Conservation (phyloP, 2,888 invertebrate species). For the Hyposoter dolosus region DNA sequence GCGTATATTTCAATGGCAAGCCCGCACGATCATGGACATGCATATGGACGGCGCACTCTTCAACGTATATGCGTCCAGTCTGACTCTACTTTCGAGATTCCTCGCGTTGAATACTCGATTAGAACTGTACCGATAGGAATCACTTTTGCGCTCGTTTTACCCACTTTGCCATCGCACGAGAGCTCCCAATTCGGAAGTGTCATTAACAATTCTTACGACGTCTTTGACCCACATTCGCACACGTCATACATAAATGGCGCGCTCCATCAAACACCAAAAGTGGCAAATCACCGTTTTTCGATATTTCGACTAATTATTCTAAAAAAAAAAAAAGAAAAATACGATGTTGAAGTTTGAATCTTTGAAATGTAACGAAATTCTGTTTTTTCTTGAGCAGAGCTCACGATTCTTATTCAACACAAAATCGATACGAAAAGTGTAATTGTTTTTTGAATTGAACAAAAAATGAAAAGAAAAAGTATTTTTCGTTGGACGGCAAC, state of each 20-base stretch:
- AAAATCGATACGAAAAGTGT: too few relatives aligned
- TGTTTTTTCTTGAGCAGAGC: too few relatives aligned
- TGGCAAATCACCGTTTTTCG: background rate
- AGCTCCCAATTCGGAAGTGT: slow-evolving; percentile 19
- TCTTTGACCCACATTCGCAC: slow-evolving; percentile 29
- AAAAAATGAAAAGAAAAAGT: too few relatives aligned
- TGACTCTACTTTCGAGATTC: slow-evolving; percentile 62
- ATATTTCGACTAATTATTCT: background rate
- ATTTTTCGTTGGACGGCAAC: too few relatives aligned
- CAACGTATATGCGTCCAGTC: slow-evolving; percentile 17
- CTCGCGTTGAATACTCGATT: slow-evolving; percentile 70
- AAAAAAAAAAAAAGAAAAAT: too few relatives aligned
- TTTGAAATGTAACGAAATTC: too few relatives aligned
- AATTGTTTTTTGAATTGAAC: too few relatives aligned
- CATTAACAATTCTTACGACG: slow-evolving; percentile 41
- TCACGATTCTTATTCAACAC: too few relatives aligned
- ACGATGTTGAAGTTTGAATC: too few relatives aligned
- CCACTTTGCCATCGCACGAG: slow-evolving; percentile 33
- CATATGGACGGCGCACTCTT: background rate
- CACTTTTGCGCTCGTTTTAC: slow-evolving; percentile 74
- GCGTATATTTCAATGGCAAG: background rate
- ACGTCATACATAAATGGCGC: background rate
- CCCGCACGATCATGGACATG: background rate
- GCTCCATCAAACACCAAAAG: background rate
- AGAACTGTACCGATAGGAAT: slow-evolving; percentile 69